A percentile compares a stretch with the other conserved stretches of the same genome.
phyloP scores from a whole-genome alignment of 2,888 invertebrate species.

The Papilio gigon region DNA sequence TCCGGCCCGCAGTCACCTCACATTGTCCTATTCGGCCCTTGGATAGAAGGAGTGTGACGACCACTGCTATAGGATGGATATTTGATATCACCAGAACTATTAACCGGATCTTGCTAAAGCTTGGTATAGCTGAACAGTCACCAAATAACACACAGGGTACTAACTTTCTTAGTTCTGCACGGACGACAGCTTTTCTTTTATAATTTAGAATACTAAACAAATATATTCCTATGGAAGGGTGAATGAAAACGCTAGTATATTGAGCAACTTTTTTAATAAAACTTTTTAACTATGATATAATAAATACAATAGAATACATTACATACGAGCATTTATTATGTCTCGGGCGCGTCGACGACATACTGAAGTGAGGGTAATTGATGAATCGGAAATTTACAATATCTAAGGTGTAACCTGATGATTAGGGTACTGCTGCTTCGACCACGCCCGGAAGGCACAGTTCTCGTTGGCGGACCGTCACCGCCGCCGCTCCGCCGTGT shows the following conservation, averaged over 20 bases:
- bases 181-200: too few species aligned
- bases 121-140: too few species aligned
- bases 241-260: conserved; percentile 49
- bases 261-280: conserved; percentile 81
- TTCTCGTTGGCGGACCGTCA: conserved; percentile 56
- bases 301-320: conserved; percentile 79
- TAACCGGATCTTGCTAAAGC: too few species aligned
- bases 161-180: too few species aligned
- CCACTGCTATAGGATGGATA: too few species aligned
- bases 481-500: conserved; percentile 19
- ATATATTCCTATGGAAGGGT: not conserved
- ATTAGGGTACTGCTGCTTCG: conserved; percentile 46
- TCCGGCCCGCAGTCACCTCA: too few species aligned
- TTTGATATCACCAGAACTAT: too few species aligned
- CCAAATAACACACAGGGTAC: too few species aligned
- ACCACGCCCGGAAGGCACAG: conserved; percentile 69
- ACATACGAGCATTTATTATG: conserved; percentile 70
- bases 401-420: not conserved
- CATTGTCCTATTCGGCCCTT: too few species aligned
- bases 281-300: conserved; percentile 73
- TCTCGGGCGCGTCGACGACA: conserved; percentile 57
- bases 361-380: conserved; percentile 29
- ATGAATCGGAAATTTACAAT: not conserved
- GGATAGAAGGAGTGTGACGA: too few species aligned
- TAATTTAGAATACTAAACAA: too few species aligned